Percentiles rank a stretch among this genome's conserved stretches.
Evolutionary conservation across 2,797 vertebrate genomes (phyloP).

Genomic region (Aldrovandia affinis): DNA sequence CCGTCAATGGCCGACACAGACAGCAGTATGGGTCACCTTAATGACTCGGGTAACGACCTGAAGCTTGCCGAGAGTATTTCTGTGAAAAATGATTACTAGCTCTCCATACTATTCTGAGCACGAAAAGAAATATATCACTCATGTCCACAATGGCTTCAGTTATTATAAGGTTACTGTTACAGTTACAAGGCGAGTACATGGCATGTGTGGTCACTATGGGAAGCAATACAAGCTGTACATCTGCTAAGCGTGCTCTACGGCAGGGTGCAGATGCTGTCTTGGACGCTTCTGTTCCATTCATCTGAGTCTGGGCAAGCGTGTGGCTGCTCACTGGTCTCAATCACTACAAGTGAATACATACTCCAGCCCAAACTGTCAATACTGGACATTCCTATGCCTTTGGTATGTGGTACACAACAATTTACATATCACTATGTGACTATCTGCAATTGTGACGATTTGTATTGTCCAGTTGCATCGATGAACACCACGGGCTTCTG

Average conservation of each 20-base stretch:
- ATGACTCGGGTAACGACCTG: not conserved
- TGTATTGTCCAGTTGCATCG: too few species aligned
- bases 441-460: too few species aligned
- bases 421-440: too few species aligned
- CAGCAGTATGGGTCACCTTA: not conserved
- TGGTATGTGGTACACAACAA: too few species aligned
- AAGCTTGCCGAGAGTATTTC: not conserved
- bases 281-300: not conserved
- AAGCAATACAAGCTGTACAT: not conserved
- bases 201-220: not conserved
- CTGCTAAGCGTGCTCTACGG: not conserved
- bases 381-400: not conserved
- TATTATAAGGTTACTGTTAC: not conserved
- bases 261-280: not conserved
- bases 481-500: too few species aligned
- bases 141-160: not conserved
- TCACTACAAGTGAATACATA: not conserved
- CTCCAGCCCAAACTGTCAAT: not conserved
- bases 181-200: not conserved
- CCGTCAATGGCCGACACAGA: not conserved
- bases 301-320: not conserved
- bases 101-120: not conserved
- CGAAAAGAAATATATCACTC: not conserved
- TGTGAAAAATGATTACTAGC: not conserved
- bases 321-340: not conserved